Base-by-base conservation (phyloP, 2,113 vertebrate genomes). In the Salvelinus sp. region DNA sequence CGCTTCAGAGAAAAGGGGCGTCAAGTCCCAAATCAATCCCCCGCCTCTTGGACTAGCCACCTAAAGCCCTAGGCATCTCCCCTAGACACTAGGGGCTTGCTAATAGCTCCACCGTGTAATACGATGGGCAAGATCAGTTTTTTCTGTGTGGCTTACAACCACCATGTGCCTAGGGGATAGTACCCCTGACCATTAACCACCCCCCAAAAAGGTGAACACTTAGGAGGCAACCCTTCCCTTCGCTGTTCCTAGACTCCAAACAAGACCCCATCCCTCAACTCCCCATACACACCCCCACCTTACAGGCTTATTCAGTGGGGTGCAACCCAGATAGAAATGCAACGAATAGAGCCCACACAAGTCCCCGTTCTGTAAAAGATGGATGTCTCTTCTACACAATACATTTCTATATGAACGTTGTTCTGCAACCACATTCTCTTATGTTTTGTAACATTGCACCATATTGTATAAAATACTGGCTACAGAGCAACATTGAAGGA, bases 1-100 rank as follows among this genome's bases (percentile, higher is more conserved):
- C 84, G 83, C 77, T 80, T 82, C 83, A 79, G 83, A 87, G 70
- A 62, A 79, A n/a, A 78, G 25, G 27, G 76, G 79, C 78, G 62
- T 72, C 70, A 82, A 44, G 58, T 77, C 65, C 86, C 76, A 72
- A 84, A 88, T 74, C 47, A 73, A 70, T 73, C 82, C 69, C 71
- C 64, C 78, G 80, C 77, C 76, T 79, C 58, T 74, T 63, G 10
- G 60, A 16, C 20, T 63, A 63, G 3, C 1, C 60, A 33, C 20
- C 60, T 4, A 16, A 33, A 33, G 33, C 33, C 33, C 33, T 33
- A 33, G 18, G 22, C 60, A 62, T n/a, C 60, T 22, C 58, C 57
- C 57, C 18, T 9, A 62, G 58, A n/a, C 18, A 9, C 9, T 6
- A 9, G 18, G n/a, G 58, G 7, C 5, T 62, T 62, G 6, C 60